These are phyloP conservation scores for Caranx ignobilis DNA, from an alignment of 2,113 vertebrate genomes.

Conservation along the genomic window DNA sequence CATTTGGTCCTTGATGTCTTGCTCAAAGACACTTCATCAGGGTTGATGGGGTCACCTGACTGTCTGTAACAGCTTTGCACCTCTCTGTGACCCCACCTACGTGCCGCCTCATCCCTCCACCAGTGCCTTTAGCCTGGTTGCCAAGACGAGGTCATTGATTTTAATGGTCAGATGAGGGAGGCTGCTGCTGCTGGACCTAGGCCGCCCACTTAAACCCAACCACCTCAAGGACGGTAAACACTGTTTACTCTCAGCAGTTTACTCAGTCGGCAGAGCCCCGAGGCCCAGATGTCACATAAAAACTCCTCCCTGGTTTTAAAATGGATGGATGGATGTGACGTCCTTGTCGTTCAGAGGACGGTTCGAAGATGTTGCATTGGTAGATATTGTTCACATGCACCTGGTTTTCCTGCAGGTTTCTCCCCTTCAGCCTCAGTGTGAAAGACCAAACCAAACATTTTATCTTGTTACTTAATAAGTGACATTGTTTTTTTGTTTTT, in stretches of 20 bases:
- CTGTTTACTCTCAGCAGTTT: constrained; percentile 54
- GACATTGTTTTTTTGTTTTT: neutral
- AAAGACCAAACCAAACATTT: constrained; percentile 8
- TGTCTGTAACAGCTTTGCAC: constrained; percentile 4
- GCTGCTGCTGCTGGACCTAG: constrained; percentile 36
- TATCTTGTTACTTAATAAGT: constrained; percentile 1
- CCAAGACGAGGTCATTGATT: constrained; percentile 48
- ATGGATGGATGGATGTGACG: constrained; percentile 15
- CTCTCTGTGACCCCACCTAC: neutral
- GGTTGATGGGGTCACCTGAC: neutral
- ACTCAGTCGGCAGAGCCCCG: constrained; percentile 29
- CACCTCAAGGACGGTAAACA: constrained; percentile 67
- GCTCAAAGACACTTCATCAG: constrained; percentile 8
- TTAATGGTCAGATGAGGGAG: constrained; percentile 64
- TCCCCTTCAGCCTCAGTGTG: neutral
- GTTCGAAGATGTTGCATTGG: neutral
- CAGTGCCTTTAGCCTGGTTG: constrained; percentile 31
- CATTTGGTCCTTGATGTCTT: neutral
- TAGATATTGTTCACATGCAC: constrained; percentile 1
- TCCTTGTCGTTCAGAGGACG: constrained; percentile 8
- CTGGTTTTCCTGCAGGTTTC: neutral
- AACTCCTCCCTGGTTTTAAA: constrained; percentile 31
- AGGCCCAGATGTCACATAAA: constrained; percentile 34
- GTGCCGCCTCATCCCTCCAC: neutral
- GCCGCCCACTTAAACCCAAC: constrained; percentile 56